These are phyloP conservation scores for Psettodes erumei DNA, from an alignment of 2,113 vertebrate genomes.

Conservation along the genomic window DNA sequence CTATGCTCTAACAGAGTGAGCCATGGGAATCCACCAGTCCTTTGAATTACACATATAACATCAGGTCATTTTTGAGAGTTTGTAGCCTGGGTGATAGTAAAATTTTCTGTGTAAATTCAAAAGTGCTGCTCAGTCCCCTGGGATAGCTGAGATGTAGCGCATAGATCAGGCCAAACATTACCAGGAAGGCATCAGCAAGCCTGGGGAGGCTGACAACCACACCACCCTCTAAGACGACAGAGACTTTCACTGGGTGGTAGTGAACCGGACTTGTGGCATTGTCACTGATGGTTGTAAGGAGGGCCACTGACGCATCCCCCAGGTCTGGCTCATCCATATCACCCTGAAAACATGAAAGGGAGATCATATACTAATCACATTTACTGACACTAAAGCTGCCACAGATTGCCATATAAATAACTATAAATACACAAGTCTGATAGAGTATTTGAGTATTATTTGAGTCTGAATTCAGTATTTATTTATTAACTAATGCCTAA, in stretches of 20 bases:
- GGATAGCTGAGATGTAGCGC: constrained; percentile 37
- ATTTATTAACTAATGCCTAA: too few species aligned
- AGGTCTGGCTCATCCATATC: constrained; percentile 31
- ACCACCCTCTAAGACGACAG: constrained; percentile 33
- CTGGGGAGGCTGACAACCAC: constrained; percentile 16
- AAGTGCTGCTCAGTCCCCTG: constrained; percentile 7
- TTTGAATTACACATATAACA: not conserved
- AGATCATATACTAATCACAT: not conserved
- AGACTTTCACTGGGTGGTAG: constrained; percentile 22
- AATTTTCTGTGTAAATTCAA: constrained; percentile 17
- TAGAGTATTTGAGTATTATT: too few species aligned
- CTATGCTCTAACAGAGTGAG: not conserved
- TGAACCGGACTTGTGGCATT: constrained; percentile 20
- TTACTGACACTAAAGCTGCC: not conserved
- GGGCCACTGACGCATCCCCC: not conserved
- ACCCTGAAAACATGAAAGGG: constrained; percentile 4
- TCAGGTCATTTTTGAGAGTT: constrained; percentile 5
- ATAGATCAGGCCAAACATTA: constrained; percentile 38
- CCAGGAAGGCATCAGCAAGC: constrained; percentile 35
- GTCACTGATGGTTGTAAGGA: constrained; percentile 20
- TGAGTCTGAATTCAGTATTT: too few species aligned
- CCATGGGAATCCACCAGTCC: not conserved
- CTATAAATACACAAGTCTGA: too few species aligned
- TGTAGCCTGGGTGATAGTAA: not conserved
- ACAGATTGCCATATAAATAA: not conserved